Evolutionary conservation across 2,888 invertebrate species (phyloP), one percentile per base, ranked within the genome.

Genomic region (Luffia ferchaultella): DNA sequence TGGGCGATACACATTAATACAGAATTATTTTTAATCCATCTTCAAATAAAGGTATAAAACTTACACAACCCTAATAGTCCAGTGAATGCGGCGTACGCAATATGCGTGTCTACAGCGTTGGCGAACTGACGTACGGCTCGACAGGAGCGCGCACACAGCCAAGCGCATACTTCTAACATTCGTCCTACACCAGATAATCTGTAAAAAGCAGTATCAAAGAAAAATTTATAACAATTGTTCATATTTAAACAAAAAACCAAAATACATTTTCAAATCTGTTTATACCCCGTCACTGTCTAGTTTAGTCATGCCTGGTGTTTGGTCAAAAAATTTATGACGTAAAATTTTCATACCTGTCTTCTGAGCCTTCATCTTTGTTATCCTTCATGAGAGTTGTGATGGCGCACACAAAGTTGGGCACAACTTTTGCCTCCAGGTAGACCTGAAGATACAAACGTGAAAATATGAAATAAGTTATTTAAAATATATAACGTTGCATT

Each of bases 361-460:
- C 71, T 0, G 67, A 61, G 15, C 61, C 70, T 17, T 73, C 74
- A 18, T 76, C 76, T 9, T 60, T 60, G 2, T 70, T 66, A 55
- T 71, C 62, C 58, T 66, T 77, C 73, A 83, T 67, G 18, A 94
- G 71, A 1, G 93, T 79, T 67, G 92, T 92, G 43, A 91, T 88
- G 0, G 93, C 90, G 58, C 91, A 93, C 30, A 95, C 88, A 47
- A 95, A 85, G 75, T 93, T 93, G 46, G 92, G 92, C 16, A 95
- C 89, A 9, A 95, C 87, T 75, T 93, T 92, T 0, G 93, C 90
- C 65, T 93, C 93, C 16, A 91, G 74, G 65, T 94, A 95, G 0
- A 93, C 90, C 85, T 88, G 70, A 49, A 76, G 71, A 45, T 42
- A 49, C 47, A 46, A 41, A 44, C 1, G 41, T 43, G 17, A 2